Conservation (phyloP, 2,797 vertebrate genomes). For the Mastacembelus armatus region DNA sequence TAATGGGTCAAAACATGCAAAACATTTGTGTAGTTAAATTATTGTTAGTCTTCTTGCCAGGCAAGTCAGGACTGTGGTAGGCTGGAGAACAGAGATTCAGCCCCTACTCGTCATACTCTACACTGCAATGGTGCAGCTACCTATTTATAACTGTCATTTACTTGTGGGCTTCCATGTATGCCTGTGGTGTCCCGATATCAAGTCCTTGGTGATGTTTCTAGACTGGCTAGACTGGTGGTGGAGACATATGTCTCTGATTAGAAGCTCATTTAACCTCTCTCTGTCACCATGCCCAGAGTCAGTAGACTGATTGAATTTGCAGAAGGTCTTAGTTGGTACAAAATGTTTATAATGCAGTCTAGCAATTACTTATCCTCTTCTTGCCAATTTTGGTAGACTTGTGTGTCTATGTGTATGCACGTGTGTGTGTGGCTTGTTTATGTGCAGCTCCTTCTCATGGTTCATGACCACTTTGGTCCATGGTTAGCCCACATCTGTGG, state of each 20-base stretch:
- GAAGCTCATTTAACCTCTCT: constrained; percentile 75
- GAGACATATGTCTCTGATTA: constrained; percentile 86
- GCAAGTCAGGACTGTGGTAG: background rate
- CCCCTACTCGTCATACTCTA: constrained; percentile 25
- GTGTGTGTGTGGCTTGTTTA: constrained; percentile 49
- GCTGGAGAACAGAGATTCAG: constrained; percentile 27
- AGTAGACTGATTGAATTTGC: constrained; percentile 82
- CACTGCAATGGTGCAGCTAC: constrained; percentile 37
- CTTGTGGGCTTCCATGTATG: constrained; percentile 56
- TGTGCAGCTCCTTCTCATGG: constrained; percentile 40
- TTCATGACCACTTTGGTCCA: constrained; percentile 57
- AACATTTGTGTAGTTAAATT: constrained; percentile 3
- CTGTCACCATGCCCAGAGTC: constrained; percentile 79
- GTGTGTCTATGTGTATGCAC: constrained; percentile 6
- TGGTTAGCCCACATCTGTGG: constrained; percentile 44
- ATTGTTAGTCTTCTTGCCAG: background rate
- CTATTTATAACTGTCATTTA: constrained; percentile 58
- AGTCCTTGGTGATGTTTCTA: constrained; percentile 67
- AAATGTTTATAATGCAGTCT: constrained; percentile 80
- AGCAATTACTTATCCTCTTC: constrained; percentile 75
- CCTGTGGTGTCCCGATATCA: constrained; percentile 64
- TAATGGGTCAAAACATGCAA: constrained; percentile 18
- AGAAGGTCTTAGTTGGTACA: constrained; percentile 77
- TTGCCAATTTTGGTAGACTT: constrained; percentile 66
- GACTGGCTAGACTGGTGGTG: constrained; percentile 71